phyloP scores from a whole-genome alignment of 2,797 vertebrate species.

The Geotria australis region DNA sequence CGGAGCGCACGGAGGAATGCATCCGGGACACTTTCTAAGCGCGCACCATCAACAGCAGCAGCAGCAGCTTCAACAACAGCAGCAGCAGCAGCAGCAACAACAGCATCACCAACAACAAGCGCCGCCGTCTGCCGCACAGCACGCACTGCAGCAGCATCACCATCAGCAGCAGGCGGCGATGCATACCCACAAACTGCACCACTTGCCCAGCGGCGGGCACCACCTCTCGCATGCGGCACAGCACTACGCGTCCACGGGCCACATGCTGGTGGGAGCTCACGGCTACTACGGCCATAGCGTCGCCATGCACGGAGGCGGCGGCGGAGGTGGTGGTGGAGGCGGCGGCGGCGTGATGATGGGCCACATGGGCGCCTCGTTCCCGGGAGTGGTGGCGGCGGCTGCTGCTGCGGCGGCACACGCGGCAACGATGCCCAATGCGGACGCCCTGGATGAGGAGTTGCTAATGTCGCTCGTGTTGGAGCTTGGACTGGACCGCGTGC shows the following conservation, averaged over 20 bases:
- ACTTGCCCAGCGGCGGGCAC: slow-evolving; percentile 39
- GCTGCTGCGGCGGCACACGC: slow-evolving; percentile 14
- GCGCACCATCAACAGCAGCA: slow-evolving; percentile 41
- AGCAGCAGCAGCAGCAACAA: slow-evolving; percentile 25
- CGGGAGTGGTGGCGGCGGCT: slow-evolving; percentile 42
- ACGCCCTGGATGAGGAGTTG: slow-evolving; percentile 79
- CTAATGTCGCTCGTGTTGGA: slow-evolving; percentile 71
- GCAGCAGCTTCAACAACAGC: slow-evolving; percentile 32
- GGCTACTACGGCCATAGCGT: slow-evolving; percentile 22
- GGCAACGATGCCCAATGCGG: slow-evolving; percentile 58
- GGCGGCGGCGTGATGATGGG: slow-evolving; percentile 20
- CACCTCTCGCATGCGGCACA: slow-evolving; percentile 13
- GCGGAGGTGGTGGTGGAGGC: slow-evolving; percentile 10
- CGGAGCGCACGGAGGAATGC: background rate
- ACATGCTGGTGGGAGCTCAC: slow-evolving; percentile 25
- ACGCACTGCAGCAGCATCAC: slow-evolving; percentile 7
- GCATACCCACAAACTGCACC: slow-evolving; percentile 22
- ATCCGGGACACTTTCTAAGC: slow-evolving; percentile 24
- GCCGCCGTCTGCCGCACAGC: slow-evolving; percentile 25
- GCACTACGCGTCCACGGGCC: slow-evolving; percentile 57
- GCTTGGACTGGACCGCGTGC: slow-evolving; percentile 64
- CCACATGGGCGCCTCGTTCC: slow-evolving; percentile 30
- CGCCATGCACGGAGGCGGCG: slow-evolving; percentile 30
- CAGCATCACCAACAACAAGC: slow-evolving; percentile 25
- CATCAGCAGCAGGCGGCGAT: slow-evolving; percentile 16